Conservation (phyloP, 2,797 vertebrate genomes). For the Pangasius djambal region DNA sequence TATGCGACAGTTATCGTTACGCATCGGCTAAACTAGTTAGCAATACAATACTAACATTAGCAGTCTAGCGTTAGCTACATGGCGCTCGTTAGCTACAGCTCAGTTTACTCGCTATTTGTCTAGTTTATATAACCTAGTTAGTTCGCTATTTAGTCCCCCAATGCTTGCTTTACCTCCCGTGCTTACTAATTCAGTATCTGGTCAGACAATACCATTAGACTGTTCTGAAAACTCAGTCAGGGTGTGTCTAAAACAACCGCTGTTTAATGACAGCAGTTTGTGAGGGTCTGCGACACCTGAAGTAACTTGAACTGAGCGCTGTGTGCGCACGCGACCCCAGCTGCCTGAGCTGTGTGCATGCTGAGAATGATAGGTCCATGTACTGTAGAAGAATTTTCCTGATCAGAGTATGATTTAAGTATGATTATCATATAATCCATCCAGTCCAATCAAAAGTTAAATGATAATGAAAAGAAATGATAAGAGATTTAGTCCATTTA, state of each 20-base stretch:
- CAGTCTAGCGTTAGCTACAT: not conserved
- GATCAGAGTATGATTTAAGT: too few relatives aligned
- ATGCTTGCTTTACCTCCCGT: not conserved
- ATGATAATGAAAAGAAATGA: too few relatives aligned
- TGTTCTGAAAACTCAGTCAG: not conserved
- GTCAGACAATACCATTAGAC: not conserved
- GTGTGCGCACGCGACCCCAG: not conserved
- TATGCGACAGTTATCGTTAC: not conserved
- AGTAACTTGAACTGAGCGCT: not conserved
- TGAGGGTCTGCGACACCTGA: not conserved
- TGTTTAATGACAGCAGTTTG: not conserved
- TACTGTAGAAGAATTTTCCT: too few relatives aligned
- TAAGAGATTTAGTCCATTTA: too few relatives aligned
- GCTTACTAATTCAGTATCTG: not conserved
- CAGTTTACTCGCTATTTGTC: not conserved
- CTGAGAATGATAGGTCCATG: not conserved
- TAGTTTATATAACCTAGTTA: not conserved
- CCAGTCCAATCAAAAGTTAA: too few relatives aligned
- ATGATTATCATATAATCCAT: too few relatives aligned
- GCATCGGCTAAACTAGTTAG: not conserved
- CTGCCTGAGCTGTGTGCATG: not conserved
- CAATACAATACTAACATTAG: not conserved
- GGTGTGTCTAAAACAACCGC: not conserved
- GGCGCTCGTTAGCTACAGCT: not conserved
- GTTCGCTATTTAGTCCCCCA: too few relatives aligned